phyloP scores from a whole-genome alignment of 2,888 invertebrate species.

The Oxytorus armatus region DNA sequence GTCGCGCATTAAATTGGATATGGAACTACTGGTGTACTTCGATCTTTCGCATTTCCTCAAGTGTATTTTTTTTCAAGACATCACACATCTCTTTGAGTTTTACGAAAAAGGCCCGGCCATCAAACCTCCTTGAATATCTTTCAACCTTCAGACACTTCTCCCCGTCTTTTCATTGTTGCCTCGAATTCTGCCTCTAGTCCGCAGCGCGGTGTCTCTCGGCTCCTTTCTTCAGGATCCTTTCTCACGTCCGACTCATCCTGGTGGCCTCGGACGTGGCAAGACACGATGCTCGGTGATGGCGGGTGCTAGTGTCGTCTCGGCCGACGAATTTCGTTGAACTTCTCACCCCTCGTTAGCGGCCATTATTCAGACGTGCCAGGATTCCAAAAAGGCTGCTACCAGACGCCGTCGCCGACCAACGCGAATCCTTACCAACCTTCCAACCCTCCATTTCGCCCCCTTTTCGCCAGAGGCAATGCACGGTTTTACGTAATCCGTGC shows the following conservation, averaged over 20 bases:
- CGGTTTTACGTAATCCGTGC: conserved; percentile 25
- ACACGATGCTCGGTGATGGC: neutral
- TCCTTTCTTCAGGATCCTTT: conserved; percentile 26
- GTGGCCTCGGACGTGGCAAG: neutral
- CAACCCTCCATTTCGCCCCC: neutral
- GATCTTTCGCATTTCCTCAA: too few relatives aligned
- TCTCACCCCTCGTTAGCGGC: conserved; percentile 61
- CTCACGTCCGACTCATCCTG: conserved; percentile 31
- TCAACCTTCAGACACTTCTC: neutral
- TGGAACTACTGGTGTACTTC: too few relatives aligned
- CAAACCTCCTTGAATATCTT: conserved; percentile 13
- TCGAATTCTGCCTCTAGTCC: conserved; percentile 2
- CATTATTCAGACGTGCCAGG: conserved; percentile 62
- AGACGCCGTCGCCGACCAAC: conserved; percentile 16
- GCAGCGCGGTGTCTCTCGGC: neutral
- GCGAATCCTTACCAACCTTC: neutral
- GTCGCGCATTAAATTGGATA: too few relatives aligned
- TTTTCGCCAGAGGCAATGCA: conserved; percentile 17
- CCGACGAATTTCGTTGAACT: conserved; percentile 56
- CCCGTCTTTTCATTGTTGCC: conserved; percentile 20
- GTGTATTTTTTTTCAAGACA: too few relatives aligned
- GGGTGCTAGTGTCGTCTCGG: neutral
- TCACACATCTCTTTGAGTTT: too few relatives aligned
- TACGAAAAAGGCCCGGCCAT: neutral
- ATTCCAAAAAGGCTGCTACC: conserved; percentile 47